Evolutionary conservation across 2,797 vertebrate genomes (phyloP).

Genomic region (Chiloscyllium punctatum): DNA sequence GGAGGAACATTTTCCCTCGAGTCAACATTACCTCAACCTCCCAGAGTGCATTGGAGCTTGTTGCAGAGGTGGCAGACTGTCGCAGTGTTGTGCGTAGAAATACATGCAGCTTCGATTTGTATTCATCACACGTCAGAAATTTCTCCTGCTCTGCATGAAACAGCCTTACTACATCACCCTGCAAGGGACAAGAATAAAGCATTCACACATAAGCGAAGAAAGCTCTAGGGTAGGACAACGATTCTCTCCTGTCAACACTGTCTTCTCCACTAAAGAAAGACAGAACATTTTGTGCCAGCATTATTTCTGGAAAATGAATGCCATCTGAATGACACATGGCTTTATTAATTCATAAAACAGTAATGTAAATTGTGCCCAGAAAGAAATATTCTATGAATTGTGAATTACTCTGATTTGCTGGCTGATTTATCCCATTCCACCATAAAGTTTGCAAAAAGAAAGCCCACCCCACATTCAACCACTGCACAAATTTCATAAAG

Average conservation of each 20-base stretch:
- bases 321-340: not conserved
- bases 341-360: not conserved
- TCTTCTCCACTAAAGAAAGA: not conserved
- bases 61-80: slow-evolving; percentile 87
- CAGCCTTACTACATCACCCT: slow-evolving; percentile 89
- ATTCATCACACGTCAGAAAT: slow-evolving; percentile 91
- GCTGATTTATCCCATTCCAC: not conserved
- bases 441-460: not conserved
- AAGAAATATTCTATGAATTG: not conserved
- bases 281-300: not conserved
- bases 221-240: not conserved
- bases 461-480: not conserved
- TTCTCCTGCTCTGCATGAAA: slow-evolving; percentile 96
- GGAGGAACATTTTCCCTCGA: not conserved
- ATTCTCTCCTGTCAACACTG: not conserved
- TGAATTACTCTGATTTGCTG: not conserved
- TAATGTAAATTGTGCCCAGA: not conserved
- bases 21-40: slow-evolving; percentile 79
- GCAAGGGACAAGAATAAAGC: slow-evolving; percentile 7
- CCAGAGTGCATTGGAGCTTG: slow-evolving; percentile 95
- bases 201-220: not conserved
- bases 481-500: not conserved
- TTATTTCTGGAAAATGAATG: not conserved
- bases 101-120: slow-evolving; percentile 80
- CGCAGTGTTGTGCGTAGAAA: slow-evolving; percentile 86